phyloP scores from a whole-genome alignment of 2,797 vertebrate species.

The Sebastes kiyomatsui region DNA sequence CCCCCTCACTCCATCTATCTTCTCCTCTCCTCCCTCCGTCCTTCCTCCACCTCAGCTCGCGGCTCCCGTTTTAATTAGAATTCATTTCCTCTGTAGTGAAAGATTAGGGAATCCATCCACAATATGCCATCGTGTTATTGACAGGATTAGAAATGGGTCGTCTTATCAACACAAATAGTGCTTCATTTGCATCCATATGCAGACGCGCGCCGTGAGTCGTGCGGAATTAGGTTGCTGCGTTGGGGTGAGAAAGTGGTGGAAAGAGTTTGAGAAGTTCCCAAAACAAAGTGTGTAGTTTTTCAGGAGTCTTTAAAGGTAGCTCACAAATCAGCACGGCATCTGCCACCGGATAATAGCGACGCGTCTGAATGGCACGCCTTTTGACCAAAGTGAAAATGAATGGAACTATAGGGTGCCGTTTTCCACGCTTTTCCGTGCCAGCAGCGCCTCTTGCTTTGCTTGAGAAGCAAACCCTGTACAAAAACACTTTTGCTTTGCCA shows the following conservation, averaged over 20 bases:
- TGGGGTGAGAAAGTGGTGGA: slow-evolving; percentile 2
- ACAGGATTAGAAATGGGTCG: slow-evolving; percentile 56
- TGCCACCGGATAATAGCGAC: slow-evolving; percentile 25
- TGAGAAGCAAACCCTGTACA: not conserved
- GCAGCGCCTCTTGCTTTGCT: not conserved
- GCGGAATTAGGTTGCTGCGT: slow-evolving; percentile 27
- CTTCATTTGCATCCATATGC: slow-evolving; percentile 55
- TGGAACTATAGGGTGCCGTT: slow-evolving; percentile 37
- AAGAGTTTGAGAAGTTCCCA: slow-evolving; percentile 18
- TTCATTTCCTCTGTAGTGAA: slow-evolving; percentile 55
- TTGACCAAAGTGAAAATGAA: slow-evolving; percentile 44
- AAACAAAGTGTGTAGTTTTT: slow-evolving; percentile 26
- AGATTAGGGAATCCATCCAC: slow-evolving; percentile 56
- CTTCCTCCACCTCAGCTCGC: slow-evolving; percentile 16
- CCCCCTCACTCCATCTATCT: slow-evolving; percentile 28
- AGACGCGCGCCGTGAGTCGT: slow-evolving; percentile 16
- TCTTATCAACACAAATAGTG: slow-evolving; percentile 41
- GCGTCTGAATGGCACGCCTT: slow-evolving; percentile 25
- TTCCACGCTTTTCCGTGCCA: slow-evolving; percentile 10
- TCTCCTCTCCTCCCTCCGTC: slow-evolving; percentile 2
- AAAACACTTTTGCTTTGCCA: slow-evolving; percentile 14
- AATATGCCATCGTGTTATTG: slow-evolving; percentile 56
- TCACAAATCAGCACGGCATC: slow-evolving; percentile 7
- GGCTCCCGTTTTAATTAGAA: slow-evolving; percentile 61
- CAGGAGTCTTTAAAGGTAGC: slow-evolving; percentile 19